These are phyloP conservation scores for Agriotes lineatus DNA, from an alignment of 2,888 invertebrate species.

Conservation along the genomic window DNA sequence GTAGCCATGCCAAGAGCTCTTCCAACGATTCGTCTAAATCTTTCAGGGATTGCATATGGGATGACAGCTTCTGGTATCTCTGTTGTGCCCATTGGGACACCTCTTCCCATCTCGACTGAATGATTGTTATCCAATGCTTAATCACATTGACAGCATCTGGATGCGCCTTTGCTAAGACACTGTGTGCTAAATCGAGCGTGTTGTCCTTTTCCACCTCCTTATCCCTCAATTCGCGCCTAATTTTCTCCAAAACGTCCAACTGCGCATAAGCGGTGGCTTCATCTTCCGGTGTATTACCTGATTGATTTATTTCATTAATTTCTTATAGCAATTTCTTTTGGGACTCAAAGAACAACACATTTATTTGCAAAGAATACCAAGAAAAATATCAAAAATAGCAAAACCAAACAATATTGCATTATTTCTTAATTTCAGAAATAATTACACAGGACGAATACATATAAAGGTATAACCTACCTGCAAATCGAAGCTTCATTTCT, in stretches of 20 bases:
- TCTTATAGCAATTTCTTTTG: no score
- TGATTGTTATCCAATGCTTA: conserved; percentile 98
- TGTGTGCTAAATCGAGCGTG: conserved; percentile 88
- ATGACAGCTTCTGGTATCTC: conserved; percentile 85
- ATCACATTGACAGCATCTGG: conserved; percentile 98
- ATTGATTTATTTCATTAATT: no score
- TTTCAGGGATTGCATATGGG: conserved; percentile 86
- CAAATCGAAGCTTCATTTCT: conserved; percentile 93
- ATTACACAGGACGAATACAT: no score
- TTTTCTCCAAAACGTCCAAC: conserved; percentile 87
- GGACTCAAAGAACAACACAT: no score
- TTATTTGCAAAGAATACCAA: no score
- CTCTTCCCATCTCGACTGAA: conserved; percentile 96
- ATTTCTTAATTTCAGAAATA: no score
- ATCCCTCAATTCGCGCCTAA: conserved; percentile 83
- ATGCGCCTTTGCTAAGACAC: conserved; percentile 93
- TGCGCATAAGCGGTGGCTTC: conserved; percentile 88
- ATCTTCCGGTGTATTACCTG: conserved; percentile 86
- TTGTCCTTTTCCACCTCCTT: conserved; percentile 90
- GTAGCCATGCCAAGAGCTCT: conserved; percentile 94
- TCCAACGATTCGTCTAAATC: conserved; percentile 91
- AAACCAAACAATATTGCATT: no score
- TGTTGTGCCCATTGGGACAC: conserved; percentile 91
- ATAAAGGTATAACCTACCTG: conserved; percentile 82
- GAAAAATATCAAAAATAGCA: no score